Conservation (phyloP, 2,888 invertebrate genomes). For the Eutolmus rufibarbis region DNA sequence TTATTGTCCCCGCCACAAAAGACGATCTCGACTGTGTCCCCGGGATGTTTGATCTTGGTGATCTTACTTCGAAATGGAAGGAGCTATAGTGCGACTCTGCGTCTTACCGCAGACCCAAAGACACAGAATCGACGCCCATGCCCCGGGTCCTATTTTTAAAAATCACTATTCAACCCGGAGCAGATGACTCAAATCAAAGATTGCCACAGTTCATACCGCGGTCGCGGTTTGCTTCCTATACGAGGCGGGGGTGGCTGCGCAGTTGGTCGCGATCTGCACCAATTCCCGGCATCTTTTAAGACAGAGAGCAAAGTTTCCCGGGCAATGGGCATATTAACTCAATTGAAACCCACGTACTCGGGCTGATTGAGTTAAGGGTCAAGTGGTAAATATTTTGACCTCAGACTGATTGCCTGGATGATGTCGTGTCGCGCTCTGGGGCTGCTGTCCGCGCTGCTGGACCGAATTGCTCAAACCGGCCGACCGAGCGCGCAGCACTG, state of each 20-base stretch:
- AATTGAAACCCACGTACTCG: slow-evolving; percentile 50
- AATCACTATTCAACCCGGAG: neutral
- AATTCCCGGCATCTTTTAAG: slow-evolving; percentile 22
- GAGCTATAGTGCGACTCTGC: neutral
- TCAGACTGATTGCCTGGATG: slow-evolving; percentile 51
- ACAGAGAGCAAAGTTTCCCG: slow-evolving; percentile 13
- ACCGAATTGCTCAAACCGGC: slow-evolving; percentile 6
- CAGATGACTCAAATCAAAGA: slow-evolving; percentile 32
- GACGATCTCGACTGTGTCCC: neutral
- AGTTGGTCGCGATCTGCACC: neutral
- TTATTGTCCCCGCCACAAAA: slow-evolving; percentile 20
- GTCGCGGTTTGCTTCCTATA: neutral
- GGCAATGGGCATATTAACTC: slow-evolving; percentile 36
- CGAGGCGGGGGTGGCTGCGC: neutral
- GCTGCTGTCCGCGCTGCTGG: neutral
- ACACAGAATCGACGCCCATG: neutral
- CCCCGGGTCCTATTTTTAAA: neutral
- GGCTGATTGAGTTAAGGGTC: slow-evolving; percentile 52
- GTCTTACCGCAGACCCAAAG: neutral
- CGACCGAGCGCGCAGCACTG: neutral
- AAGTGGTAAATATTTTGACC: slow-evolving; percentile 52
- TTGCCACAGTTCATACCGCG: neutral
- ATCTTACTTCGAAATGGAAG: neutral
- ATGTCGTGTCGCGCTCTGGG: slow-evolving; percentile 44
- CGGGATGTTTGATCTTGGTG: neutral